Evolutionary conservation across 2,888 invertebrate genomes (phyloP), one percentile per base, ranked within the genome.

Genomic region (Schizaphis graminum): DNA sequence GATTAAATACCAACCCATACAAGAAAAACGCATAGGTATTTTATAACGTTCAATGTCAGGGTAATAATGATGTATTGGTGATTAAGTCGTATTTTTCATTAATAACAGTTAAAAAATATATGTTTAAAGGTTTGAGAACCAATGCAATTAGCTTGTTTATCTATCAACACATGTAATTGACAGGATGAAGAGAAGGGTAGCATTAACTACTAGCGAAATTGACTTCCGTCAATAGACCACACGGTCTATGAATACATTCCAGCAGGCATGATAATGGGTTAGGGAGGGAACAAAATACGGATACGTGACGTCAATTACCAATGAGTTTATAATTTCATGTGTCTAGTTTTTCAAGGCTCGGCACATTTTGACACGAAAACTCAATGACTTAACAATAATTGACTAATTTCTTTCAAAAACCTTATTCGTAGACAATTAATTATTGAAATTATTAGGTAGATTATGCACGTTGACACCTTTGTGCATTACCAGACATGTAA

Each of bases 181-280:
- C 47, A 77, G 88, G 77, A 94, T 86, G 24, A 67, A 86, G 57
- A 61, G 61, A 93, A 85, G 90, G 49, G 94, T 85, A 49, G 56
- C 85, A 49, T 49, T 90, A 94, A 94, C 90, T 61, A 61, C 89
- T 61, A 86, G 90, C 61, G 56, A 86, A 90, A 94, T 91, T 91
- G 85, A 94, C 94, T 94, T 91, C 94, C 94, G 90, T 90, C 90
- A 94, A 86, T 67, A 91, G 85, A 84, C 77, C 85, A 90, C 77
- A 57, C 90, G 47, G 26, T 90, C 35, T 89, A 93, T 90, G 89
- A 93, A 93, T 93, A 90, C 21, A 93, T 89, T 93, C 89, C 85
- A 93, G 90, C 26, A 56, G 49, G 57, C 90, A 86, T 90, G 90
- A 85, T 90, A 85, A 90, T 93, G 26, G 90, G 41, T 86, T 61